A percentile compares a stretch with the other conserved stretches of the same genome.
Conservation (phyloP, 2,113 vertebrate species). For the Holacanthus passer region DNA sequence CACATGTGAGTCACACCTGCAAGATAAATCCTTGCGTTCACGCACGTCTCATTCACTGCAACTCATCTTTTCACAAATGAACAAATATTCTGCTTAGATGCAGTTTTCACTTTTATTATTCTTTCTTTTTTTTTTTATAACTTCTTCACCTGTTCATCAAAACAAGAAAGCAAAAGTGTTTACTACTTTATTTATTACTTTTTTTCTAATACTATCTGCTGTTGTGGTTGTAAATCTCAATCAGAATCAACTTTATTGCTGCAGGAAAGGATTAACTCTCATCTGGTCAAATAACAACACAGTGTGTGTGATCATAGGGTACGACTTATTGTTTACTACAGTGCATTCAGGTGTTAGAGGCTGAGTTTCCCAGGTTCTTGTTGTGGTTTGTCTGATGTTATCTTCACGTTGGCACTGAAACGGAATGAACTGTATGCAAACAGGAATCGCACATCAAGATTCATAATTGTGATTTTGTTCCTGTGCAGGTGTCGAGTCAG, state of each 20-base stretch:
- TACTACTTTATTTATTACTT: neutral
- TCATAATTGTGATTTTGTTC: neutral
- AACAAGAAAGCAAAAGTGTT: neutral
- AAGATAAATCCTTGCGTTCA: neutral
- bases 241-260: neutral
- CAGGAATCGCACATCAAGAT: neutral
- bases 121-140: no score
- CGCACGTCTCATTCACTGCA: no score
- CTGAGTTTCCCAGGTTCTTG: neutral
- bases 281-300: no score
- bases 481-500: neutral
- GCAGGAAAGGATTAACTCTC: neutral
- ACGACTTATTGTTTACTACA: neutral
- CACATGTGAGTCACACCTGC: neutral
- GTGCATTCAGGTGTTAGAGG: neutral
- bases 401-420: neutral
- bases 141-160: neutral
- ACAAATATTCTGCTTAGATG: neutral
- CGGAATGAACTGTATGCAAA: neutral
- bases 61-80: neutral
- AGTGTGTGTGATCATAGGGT: no score
- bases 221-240: neutral
- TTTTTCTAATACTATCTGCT: neutral
- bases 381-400: neutral
- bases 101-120: neutral